A percentile compares a stretch with the other conserved stretches of the same genome.
Conservation (phyloP, 2,113 vertebrate species). For the Taurulus bubalis region DNA sequence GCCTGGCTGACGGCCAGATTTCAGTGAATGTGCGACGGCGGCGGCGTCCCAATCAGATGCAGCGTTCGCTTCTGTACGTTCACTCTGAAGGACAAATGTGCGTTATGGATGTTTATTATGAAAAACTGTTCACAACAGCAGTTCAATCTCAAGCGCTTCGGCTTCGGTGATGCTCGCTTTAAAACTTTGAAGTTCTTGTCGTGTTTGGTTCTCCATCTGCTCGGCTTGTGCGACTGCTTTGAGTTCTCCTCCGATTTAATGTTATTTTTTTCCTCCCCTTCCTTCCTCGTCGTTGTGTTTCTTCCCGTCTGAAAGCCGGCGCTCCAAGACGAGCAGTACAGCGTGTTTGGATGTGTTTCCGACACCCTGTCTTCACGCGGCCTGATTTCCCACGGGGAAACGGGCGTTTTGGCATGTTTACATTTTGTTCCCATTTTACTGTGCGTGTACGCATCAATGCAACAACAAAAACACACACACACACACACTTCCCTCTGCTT, state of each 20-base stretch:
- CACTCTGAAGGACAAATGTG: neutral
- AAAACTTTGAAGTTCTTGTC: slow-evolving; percentile 36
- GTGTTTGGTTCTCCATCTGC: slow-evolving; percentile 56
- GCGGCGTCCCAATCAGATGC: too few species aligned
- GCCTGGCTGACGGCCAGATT: neutral
- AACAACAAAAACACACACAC: too few species aligned
- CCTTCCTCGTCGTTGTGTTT: slow-evolving; percentile 28
- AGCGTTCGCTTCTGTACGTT: too few species aligned
- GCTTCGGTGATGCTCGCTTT: slow-evolving; percentile 8
- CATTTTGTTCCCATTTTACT: slow-evolving; percentile 67
- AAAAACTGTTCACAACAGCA: neutral
- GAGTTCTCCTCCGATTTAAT: slow-evolving; percentile 13
- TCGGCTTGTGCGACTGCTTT: slow-evolving; percentile 35
- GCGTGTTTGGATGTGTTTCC: slow-evolving; percentile 64
- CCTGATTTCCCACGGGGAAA: slow-evolving; percentile 71
- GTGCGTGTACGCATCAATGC: neutral
- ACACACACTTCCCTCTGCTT: slow-evolving; percentile 1
- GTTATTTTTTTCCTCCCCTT: neutral
- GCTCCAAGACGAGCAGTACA: slow-evolving; percentile 31
- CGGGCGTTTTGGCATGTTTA: slow-evolving; percentile 72
- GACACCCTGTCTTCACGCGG: slow-evolving; percentile 66
- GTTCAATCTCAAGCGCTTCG: slow-evolving; percentile 17
- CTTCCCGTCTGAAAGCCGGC: slow-evolving; percentile 49
- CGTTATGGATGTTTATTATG: neutral
- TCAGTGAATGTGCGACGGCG: neutral